A percentile compares a stretch with the other conserved stretches of the same genome.
Evolutionary conservation across 2,797 vertebrate species (phyloP).

Genomic region (Melopsittacus undulatus): DNA sequence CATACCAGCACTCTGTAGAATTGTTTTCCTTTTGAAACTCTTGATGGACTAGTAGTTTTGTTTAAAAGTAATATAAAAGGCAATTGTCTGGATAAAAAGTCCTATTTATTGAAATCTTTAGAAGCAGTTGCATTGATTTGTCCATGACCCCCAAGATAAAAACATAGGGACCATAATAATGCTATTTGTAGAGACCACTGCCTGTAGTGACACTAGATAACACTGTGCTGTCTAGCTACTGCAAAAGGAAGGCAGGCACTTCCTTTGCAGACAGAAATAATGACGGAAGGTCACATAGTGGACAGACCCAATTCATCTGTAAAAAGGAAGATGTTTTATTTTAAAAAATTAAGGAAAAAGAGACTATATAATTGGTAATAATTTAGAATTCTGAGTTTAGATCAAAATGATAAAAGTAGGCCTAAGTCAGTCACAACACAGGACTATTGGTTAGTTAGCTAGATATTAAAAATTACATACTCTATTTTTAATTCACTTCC

Average conservation of each 20-base stretch:
- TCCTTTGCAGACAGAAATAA: conserved; percentile 74
- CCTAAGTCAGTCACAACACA: neutral
- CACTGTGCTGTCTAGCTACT: conserved; percentile 65
- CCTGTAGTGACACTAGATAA: conserved; percentile 73
- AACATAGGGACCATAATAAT: conserved; percentile 78
- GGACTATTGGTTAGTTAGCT: neutral
- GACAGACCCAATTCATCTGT: conserved; percentile 63
- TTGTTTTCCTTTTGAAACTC: conserved; percentile 89
- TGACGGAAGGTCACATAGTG: conserved; percentile 75
- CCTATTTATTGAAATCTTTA: conserved; percentile 84
- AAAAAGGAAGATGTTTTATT: conserved; percentile 39
- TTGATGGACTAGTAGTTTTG: conserved; percentile 93
- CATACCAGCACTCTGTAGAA: conserved; percentile 88
- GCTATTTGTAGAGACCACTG: conserved; percentile 72
- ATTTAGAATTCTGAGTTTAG: neutral
- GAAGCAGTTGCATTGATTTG: conserved; percentile 81
- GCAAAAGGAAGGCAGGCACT: conserved; percentile 73
- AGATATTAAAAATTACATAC: neutral
- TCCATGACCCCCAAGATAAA: conserved; percentile 81
- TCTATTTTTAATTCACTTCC: neutral
- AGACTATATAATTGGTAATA: neutral
- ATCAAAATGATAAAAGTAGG: neutral
- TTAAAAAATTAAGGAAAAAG: neutral
- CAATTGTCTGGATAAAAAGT: conserved; percentile 88
- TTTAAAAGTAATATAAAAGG: conserved; percentile 91